Evolutionary conservation across 1,140 invertebrate genomes (phyloP).

Genomic region (Fopius arisanus): DNA sequence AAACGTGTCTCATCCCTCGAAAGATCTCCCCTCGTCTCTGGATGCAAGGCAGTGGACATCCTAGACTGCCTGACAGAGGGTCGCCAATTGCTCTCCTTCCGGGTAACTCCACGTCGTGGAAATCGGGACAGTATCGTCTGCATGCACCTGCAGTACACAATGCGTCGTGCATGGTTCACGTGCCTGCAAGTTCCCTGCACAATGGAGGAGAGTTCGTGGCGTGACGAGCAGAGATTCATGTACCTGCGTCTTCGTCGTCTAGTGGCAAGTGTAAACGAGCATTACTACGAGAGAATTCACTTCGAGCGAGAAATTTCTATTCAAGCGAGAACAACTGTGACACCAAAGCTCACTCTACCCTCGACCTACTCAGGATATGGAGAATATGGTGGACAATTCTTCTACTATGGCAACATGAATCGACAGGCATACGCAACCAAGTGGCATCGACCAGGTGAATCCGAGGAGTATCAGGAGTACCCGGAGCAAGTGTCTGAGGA

Average conservation of each 20-base stretch:
- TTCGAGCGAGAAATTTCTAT: conserved; percentile 46
- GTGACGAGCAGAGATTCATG: conserved; percentile 59
- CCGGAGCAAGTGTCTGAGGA: conserved; percentile 27
- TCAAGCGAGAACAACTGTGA: conserved; percentile 17
- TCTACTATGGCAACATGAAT: conserved; percentile 62
- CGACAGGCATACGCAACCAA: conserved; percentile 54
- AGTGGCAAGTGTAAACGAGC: conserved; percentile 53
- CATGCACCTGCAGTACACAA: conserved; percentile 55
- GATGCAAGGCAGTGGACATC: conserved; percentile 58
- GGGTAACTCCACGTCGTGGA: conserved; percentile 38
- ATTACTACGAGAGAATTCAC: conserved; percentile 47
- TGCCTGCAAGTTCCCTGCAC: conserved; percentile 46
- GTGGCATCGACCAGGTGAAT: conserved; percentile 36
- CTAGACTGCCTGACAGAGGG: conserved; percentile 57
- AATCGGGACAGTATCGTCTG: conserved; percentile 36
- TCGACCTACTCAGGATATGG: conserved; percentile 60
- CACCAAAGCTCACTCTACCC: conserved; percentile 39
- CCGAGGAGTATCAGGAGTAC: conserved; percentile 25
- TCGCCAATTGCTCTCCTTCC: conserved; percentile 46
- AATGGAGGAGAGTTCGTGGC: conserved; percentile 50
- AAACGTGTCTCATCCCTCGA: neutral
- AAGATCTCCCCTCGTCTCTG: conserved; percentile 51
- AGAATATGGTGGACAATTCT: conserved; percentile 57
- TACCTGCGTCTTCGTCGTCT: conserved; percentile 56
- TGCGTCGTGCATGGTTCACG: conserved; percentile 59